Conservation (phyloP, 1,140 invertebrate species). For the Pectinophora gossypiella region DNA sequence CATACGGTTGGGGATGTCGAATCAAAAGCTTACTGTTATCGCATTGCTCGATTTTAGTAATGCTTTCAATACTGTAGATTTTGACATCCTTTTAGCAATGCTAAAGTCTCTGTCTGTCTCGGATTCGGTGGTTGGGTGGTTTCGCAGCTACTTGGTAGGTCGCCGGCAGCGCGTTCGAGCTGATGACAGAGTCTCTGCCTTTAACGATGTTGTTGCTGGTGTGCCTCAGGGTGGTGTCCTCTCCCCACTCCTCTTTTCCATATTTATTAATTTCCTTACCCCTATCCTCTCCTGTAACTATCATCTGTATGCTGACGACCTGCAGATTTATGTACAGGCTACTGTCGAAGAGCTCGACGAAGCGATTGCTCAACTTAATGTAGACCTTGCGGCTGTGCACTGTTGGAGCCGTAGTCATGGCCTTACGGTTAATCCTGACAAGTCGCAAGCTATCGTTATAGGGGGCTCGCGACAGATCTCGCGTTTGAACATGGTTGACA, state of each 20-base stretch:
- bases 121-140: not conserved
- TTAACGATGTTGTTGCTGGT: not conserved
- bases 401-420: not conserved
- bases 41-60: not conserved
- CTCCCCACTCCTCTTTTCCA: constrained; percentile 5
- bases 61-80: constrained; percentile 1
- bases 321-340: not conserved
- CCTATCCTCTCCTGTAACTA: not conserved
- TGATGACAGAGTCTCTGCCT: not conserved
- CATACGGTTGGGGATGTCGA: not conserved
- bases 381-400: not conserved
- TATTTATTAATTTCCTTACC: constrained; percentile 1
- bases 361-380: not conserved
- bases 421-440: not conserved
- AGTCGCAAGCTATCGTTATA: not conserved
- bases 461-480: not conserved
- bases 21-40: not conserved
- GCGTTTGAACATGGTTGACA: not conserved
- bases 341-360: too few species aligned
- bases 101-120: not conserved
- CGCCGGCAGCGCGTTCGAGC: not conserved
- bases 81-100: not conserved
- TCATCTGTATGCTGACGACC: not conserved
- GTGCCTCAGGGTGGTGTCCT: constrained; percentile 6
- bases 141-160: not conserved